These are phyloP conservation scores for Sciurus carolinensis DNA, from an alignment of 2,797 vertebrate species.

Conservation along the genomic window DNA sequence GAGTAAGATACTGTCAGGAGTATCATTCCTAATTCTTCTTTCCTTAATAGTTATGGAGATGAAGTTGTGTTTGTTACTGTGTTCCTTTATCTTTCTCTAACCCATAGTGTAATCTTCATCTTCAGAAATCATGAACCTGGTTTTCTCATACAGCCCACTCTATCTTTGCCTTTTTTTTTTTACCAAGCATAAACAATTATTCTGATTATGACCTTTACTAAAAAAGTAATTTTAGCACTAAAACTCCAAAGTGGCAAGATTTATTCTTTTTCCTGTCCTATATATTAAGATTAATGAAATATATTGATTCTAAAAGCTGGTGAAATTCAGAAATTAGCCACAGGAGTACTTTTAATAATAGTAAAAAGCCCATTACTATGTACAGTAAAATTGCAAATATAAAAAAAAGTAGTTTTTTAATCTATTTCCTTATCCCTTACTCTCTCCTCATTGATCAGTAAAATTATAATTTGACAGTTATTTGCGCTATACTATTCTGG, in stretches of 20 bases:
- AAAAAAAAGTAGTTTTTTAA: conserved; percentile 26
- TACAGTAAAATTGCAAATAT: neutral
- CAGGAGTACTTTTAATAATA: neutral
- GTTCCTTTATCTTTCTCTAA: neutral
- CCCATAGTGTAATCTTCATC: neutral
- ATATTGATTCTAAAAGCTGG: neutral
- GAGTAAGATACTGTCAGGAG: neutral
- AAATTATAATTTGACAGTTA: neutral
- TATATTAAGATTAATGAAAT: neutral
- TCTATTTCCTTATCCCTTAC: neutral
- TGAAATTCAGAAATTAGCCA: conserved; percentile 15
- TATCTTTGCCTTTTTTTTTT: neutral
- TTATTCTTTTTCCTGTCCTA: conserved; percentile 9
- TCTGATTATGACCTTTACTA: neutral
- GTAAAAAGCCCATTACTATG: neutral
- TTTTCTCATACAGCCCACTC: neutral
- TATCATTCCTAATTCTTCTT: neutral
- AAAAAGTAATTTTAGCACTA: neutral
- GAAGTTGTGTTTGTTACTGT: neutral
- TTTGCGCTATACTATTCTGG: neutral
- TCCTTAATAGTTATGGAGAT: neutral
- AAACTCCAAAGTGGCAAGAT: neutral
- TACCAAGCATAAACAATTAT: neutral
- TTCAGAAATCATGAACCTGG: neutral
- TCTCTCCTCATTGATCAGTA: neutral